Evolutionary conservation across 2,888 invertebrate genomes (phyloP).

Genomic region (Bruchidius siliquastri): DNA sequence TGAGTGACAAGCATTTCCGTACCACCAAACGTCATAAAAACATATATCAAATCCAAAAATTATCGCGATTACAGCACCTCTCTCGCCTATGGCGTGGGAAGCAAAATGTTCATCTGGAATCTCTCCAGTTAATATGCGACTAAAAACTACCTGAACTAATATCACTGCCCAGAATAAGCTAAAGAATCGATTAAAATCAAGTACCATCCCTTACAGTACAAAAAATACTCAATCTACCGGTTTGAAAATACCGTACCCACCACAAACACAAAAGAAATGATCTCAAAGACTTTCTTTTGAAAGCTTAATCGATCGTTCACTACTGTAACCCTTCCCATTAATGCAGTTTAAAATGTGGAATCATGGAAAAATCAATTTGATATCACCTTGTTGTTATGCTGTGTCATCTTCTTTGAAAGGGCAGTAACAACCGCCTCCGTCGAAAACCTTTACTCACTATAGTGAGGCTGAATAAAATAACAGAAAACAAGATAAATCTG

Average conservation of each 20-base stretch:
- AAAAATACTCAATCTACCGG: neutral
- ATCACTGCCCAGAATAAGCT: neutral
- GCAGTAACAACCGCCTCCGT: neutral
- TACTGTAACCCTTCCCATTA: neutral
- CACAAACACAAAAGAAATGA: neutral
- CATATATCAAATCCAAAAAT: no score
- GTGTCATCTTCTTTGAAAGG: neutral
- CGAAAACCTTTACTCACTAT: neutral
- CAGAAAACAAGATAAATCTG: no score
- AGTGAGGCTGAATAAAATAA: neutral
- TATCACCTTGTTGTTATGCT: neutral
- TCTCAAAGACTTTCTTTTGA: neutral
- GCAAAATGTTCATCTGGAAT: no score
- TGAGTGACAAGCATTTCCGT: no score
- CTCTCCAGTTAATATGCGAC: no score
- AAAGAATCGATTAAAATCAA: neutral
- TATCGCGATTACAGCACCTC: no score
- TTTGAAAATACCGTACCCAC: neutral
- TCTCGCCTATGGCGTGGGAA: neutral
- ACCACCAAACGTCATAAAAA: no score
- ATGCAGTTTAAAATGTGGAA: neutral
- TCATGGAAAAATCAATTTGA: neutral
- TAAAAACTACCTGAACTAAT: neutral
- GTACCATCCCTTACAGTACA: neutral
- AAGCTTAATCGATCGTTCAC: neutral